Evolutionary conservation across 2,113 vertebrate genomes (phyloP).

Genomic region (Lota lota): DNA sequence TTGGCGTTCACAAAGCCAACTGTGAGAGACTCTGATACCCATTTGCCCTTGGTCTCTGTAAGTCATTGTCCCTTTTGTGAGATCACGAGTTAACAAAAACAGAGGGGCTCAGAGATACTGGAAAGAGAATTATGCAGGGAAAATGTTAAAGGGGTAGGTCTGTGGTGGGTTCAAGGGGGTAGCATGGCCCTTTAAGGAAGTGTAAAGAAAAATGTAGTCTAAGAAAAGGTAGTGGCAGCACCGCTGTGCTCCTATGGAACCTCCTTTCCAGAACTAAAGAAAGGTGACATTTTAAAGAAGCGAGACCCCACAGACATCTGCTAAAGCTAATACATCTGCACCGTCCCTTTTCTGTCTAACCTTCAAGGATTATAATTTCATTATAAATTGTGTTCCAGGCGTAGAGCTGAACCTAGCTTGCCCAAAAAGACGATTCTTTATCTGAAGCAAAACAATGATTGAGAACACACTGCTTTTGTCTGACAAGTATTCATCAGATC

Average conservation of each 20-base stretch:
- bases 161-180: no score
- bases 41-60: slow-evolving; percentile 22
- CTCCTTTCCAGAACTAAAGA: slow-evolving; percentile 9
- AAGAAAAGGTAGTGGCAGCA: slow-evolving; percentile 17
- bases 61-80: slow-evolving; percentile 18
- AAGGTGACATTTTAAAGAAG: slow-evolving; percentile 18
- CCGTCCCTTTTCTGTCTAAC: slow-evolving; percentile 8
- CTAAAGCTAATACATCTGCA: slow-evolving; percentile 13
- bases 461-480: no score
- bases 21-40: slow-evolving; percentile 3
- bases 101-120: no score
- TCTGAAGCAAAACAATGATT: no score
- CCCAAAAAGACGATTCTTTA: no score
- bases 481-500: no score
- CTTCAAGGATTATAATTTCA: not conserved
- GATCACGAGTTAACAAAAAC: no score
- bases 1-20: slow-evolving; percentile 5
- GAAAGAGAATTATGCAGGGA: no score
- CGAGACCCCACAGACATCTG: slow-evolving; percentile 4
- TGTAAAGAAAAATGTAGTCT: not conserved
- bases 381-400: no score
- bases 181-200: no score
- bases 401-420: no score
- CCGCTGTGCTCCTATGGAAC: slow-evolving; percentile 9
- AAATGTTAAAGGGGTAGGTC: no score